Base-by-base conservation (phyloP, 2,888 invertebrate species). In the Phyto melanocephala region DNA sequence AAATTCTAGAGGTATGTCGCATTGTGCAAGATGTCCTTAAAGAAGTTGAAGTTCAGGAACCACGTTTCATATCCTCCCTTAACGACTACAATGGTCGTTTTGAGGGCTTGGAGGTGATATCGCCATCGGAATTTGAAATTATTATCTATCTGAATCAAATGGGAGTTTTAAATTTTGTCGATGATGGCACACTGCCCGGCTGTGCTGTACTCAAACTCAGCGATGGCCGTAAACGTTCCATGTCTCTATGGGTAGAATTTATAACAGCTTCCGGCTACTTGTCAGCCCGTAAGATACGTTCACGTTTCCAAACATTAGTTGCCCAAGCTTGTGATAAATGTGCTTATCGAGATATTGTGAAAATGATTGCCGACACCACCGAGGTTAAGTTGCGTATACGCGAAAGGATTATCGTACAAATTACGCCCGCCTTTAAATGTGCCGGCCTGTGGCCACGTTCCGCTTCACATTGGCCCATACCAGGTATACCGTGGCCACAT, bases 231-330 rank as follows among this genome's bases (percentile, higher is more conserved):
- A 98, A 98, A 91, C 94, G 98, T 72, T 98, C 98, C 87, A 98
- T 98, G 98, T 98, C 98, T 5, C 93, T 98, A 20, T 98, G 98
- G 98, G 98, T 98, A 70, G 98, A 98, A 92, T 98, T 98, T 92
- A 98, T 98, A 89, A 98, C 98, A 5, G 98, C 98, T 8, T 97
- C 97, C 4, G 98, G 98, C 4, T 98, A 98, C 91, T 92, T 98
- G 72, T 97, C 97, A 0, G 98, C 98, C n/a, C 92, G 98, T 52
- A 98, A 98, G 92, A 98, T 98, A 86, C 94, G 98, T 77, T 97
- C 98, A 54, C 93, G 98, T 13, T 98, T 99, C 92, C 98, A 97
- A 91, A 96, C 97, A 0, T 91, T 97, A 78, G 96, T 97, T 33
- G 96, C 96, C 1, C 96, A 96, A 88, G 98, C 98, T 0, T 96